Evolutionary conservation across 2,888 invertebrate species (phyloP), one percentile per base, ranked within the genome.

Genomic region (Lithodes maja): DNA sequence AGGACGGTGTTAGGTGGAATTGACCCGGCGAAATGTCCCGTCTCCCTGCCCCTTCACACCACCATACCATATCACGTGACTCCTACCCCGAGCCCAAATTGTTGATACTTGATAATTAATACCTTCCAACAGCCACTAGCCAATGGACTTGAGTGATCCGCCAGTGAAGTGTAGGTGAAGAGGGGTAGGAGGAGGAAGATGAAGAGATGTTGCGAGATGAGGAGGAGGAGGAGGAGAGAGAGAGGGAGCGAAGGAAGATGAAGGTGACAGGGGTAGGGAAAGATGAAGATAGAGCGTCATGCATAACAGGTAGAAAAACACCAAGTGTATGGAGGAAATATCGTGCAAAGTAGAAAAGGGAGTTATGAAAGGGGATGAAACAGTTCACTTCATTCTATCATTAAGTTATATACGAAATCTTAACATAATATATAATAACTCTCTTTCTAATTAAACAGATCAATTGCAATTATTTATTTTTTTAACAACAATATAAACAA

Each of bases 41-140:
- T 2, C 80, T 86, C 80, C 81, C 49, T n/a, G 15, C 85, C 78
- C 75, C 87, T 83, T 83, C 87, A 68, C 54, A 83, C 53, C 83
- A 3, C 87, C 75, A 55, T 87, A 61, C 83, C 87, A 69, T 87
- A 87, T 87, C 87, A 87, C 86, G 87, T 87, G 87, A 87, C 87
- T 87, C 61, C 83, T 87, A 33, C 87, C 87, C 83, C n/a, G 85
- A 68, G 87, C 78, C 87, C 77, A 87, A 87, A 87, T 83, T 78
- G 87, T 87, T 87, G 87, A 87, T 87, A 83, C 83, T 81, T 87
- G 87, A 77, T 87, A 87, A 87, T 87, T 87, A 87, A 87, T 87
- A 79, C 87, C 75, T 83, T 81, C 87, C 77, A 69, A 68, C 83
- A 87, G 83, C 87, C 87, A 87, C 83, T 75, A 87, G 69, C 87